Evolutionary conservation across 1,140 invertebrate genomes (phyloP).

Genomic region (Vanessa atalanta): DNA sequence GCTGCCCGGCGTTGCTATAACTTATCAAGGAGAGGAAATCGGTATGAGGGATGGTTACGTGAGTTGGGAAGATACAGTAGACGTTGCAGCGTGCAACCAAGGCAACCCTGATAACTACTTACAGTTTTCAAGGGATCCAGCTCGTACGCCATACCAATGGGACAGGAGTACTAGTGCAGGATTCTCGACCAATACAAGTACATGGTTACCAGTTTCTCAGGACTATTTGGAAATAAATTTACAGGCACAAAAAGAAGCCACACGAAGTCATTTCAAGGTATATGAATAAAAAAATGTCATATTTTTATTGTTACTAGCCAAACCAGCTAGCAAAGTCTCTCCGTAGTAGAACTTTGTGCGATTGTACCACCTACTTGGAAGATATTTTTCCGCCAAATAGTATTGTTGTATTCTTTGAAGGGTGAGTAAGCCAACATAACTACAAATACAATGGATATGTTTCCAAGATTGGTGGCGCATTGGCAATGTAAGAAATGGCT

Average conservation of each 20-base stretch:
- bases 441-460: no score
- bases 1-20: constrained; percentile 85
- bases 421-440: no score
- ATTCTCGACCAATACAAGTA: constrained; percentile 79
- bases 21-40: constrained; percentile 89
- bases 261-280: constrained; percentile 58
- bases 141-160: constrained; percentile 90
- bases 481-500: no score
- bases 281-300: neutral
- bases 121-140: constrained; percentile 83
- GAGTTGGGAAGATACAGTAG: constrained; percentile 75
- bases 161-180: constrained; percentile 83
- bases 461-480: no score
- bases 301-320: neutral
- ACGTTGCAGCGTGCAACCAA: constrained; percentile 60
- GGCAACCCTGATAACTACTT: constrained; percentile 53
- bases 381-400: no score
- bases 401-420: no score
- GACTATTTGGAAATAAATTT: constrained; percentile 82
- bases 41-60: constrained; percentile 84
- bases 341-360: no score
- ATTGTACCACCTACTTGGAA: no score
- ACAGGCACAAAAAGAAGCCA: constrained; percentile 49
- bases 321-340: no score
- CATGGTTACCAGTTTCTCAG: constrained; percentile 84